Percentiles rank a stretch among this genome's conserved stretches.
Evolutionary conservation across 1,140 invertebrate species (phyloP).

Genomic region (Drosophila athabasca): DNA sequence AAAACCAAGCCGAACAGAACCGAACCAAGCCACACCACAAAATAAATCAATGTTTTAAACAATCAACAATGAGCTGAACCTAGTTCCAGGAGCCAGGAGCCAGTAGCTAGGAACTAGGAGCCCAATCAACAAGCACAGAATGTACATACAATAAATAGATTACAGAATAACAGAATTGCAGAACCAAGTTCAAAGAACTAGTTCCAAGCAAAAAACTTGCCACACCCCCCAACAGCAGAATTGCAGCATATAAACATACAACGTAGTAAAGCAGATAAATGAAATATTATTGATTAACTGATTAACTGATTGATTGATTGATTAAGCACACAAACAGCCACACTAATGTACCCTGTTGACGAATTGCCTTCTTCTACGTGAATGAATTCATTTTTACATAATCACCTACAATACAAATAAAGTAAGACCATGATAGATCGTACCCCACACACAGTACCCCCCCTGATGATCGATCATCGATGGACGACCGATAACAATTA

Average conservation of each 20-base stretch:
- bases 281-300: constrained; percentile 14
- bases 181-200: constrained; percentile 38
- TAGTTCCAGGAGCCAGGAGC: constrained; percentile 1
- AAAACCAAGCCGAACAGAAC: constrained; percentile 7
- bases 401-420: constrained; percentile 78
- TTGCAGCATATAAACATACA: constrained; percentile 1
- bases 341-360: constrained; percentile 71
- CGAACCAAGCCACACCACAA: constrained; percentile 1
- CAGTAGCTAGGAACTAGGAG: not conserved
- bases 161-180: not conserved
- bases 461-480: constrained; percentile 15
- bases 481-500: constrained; percentile 20
- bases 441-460: no score
- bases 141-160: constrained; percentile 30
- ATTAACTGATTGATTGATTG: constrained; percentile 26
- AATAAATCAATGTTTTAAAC: constrained; percentile 7
- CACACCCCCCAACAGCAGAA: not conserved
- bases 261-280: no score
- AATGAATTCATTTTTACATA: constrained; percentile 56
- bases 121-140: no score
- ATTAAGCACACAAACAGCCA: constrained; percentile 40
- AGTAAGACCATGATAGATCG: constrained; percentile 27
- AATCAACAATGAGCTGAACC: constrained; percentile 23
- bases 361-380: constrained; percentile 71
- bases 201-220: constrained; percentile 3